These are phyloP conservation scores for Cosmorhoe ocellata DNA, from an alignment of 2,888 invertebrate species.

Conservation along the genomic window DNA sequence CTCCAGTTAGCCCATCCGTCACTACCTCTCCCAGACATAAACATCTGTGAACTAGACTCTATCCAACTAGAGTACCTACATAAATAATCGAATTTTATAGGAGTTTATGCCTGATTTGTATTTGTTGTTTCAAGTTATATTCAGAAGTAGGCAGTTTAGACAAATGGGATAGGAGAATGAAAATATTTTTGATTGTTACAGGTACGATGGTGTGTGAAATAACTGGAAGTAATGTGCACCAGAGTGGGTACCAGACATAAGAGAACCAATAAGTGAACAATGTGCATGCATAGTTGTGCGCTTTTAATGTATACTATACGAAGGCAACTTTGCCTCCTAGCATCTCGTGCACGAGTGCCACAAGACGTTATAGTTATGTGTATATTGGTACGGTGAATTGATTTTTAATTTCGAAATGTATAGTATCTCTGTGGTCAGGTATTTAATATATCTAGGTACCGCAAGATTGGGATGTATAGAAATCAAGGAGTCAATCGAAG, in stretches of 20 bases:
- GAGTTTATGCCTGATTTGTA: too few species aligned
- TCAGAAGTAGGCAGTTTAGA: too few species aligned
- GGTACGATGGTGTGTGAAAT: slow-evolving; percentile 55
- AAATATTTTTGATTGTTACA: slow-evolving; percentile 54
- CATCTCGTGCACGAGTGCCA: slow-evolving; percentile 46
- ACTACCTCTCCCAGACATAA: too few species aligned
- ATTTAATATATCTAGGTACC: too few species aligned
- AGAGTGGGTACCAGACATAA: slow-evolving; percentile 38
- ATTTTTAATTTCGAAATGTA: slow-evolving; percentile 41
- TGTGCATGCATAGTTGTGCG: slow-evolving; percentile 22
- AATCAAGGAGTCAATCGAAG: too few species aligned
- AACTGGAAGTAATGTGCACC: slow-evolving; percentile 51
- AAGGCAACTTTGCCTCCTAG: slow-evolving; percentile 31
- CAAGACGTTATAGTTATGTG: slow-evolving; percentile 52
- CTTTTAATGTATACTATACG: slow-evolving; percentile 18
- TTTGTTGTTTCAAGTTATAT: too few species aligned
- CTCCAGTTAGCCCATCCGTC: too few species aligned
- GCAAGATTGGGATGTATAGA: too few species aligned
- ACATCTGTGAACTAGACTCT: too few species aligned
- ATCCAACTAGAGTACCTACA: too few species aligned
- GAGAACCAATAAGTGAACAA: slow-evolving; percentile 33
- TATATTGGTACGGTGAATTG: slow-evolving; percentile 41
- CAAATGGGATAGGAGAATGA: neutral
- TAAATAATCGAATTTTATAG: too few species aligned
- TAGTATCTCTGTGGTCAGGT: slow-evolving; percentile 22